A percentile compares a stretch with the other conserved stretches of the same genome.
Conservation (phyloP, 2,113 vertebrate species). For the Orthochromis indermauri region DNA sequence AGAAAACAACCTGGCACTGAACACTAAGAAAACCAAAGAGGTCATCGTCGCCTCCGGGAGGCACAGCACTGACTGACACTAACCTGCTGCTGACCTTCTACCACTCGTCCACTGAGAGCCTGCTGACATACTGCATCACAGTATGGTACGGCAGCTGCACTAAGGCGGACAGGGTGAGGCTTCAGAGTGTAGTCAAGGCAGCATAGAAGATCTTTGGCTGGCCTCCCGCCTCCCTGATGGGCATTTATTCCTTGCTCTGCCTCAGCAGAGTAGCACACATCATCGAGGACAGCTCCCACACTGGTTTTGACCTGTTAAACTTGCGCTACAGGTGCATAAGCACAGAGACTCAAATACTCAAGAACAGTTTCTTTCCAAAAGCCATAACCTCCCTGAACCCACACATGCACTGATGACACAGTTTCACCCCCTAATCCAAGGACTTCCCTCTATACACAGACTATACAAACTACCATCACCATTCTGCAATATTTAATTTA, state of each 20-base stretch:
- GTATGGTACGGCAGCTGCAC: background rate
- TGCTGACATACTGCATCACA: background rate
- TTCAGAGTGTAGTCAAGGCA: background rate
- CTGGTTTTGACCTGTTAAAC: background rate
- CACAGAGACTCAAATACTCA: background rate
- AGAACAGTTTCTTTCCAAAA: background rate
- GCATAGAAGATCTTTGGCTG: background rate
- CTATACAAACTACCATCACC: background rate
- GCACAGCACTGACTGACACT: background rate
- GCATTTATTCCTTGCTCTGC: background rate
- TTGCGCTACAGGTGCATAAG: background rate
- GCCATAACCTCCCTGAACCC: background rate
- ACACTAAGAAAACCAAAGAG: background rate
- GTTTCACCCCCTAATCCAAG: background rate
- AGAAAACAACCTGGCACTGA: rapidly evolving
- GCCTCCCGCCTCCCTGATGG: rapidly evolving
- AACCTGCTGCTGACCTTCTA: background rate
- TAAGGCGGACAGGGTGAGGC: background rate
- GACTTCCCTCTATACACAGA: background rate
- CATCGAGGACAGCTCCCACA: background rate
- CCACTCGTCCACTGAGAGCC: background rate
- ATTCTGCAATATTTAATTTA: background rate
- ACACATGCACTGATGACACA: background rate
- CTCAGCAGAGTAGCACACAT: background rate
- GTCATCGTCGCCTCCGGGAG: rapidly evolving